Evolutionary conservation across 2,888 invertebrate genomes (phyloP), one percentile per base, ranked within the genome.

Genomic region (Resseliella maxima): DNA sequence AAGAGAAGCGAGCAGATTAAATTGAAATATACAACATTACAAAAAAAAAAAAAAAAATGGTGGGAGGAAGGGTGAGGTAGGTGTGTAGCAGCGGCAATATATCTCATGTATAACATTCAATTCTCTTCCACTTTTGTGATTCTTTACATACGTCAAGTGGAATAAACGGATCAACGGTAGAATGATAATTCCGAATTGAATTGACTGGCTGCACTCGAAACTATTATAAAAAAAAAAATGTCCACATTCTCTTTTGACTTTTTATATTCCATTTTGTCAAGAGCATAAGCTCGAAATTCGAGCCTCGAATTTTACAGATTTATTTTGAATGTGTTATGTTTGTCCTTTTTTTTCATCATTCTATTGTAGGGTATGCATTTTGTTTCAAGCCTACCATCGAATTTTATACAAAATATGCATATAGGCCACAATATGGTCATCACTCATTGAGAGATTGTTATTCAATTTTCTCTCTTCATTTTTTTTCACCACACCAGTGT

Each of bases 121-220:
- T 50, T 15, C 46, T 50, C 46, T 50, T 50, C 46, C 46, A 50
- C 46, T 50, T 18, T 50, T 18, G 46, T 50, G 46, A 50, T 50
- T 50, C 46, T 50, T 50, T 50, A 50, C 46, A 50, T 50, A 50
- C 46, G 46, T 50, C 46, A 50, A 50, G 46, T 50, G 46, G 18
- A 50, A 50, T 50, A 50, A 50, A 50, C 46, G 46, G 46, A 50
- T 50, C 46, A 50, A 50, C 46, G 8, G 18, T 8, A 50, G 46
- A 50, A 50, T 50, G 46, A 50, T 50, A 50, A 50, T 50, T 50
- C 46, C 18, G 18, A 50, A 50, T 50, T 50, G 46, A 50, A 50
- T 50, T 50, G 46, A 50, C 46, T 50, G 46, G 46, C 46, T 50
- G 18, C 46, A 50, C 46, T 50, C 8, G 46, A 50, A 50, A 50